These are phyloP conservation scores for Axinella damicornis DNA, from an alignment of 37 sponge, comb jelly and placozoan genomes.

Conservation along the genomic window DNA sequence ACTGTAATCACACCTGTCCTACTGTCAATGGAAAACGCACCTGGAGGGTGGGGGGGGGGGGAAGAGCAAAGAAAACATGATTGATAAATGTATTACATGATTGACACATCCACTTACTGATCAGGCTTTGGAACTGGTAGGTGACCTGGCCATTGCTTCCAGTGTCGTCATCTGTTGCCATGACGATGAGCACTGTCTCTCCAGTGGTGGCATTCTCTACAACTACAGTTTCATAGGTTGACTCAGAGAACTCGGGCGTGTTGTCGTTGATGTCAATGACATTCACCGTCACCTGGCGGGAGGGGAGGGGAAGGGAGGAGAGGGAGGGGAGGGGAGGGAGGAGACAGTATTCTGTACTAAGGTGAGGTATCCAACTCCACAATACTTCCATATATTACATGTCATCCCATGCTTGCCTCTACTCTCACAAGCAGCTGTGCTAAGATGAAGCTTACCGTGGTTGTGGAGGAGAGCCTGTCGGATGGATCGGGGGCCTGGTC, in stretches of 20 bases:
- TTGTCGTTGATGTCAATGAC: slow-evolving; percentile 57
- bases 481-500: slow-evolving; percentile 22
- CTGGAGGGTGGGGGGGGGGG: not conserved
- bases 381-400: no score
- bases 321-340: no score
- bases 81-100: no score
- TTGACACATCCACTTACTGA: slow-evolving; percentile 16
- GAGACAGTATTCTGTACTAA: no score
- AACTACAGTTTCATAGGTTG: slow-evolving; percentile 12
- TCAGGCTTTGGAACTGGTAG: slow-evolving; percentile 24
- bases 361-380: no score
- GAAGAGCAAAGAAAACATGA: no score
- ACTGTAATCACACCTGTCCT: slow-evolving; percentile 37
- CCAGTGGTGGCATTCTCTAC: slow-evolving; percentile 43
- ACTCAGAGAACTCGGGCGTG: slow-evolving; percentile 34
- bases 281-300: slow-evolving; percentile 7
- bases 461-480: slow-evolving; percentile 3
- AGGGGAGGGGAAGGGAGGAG: no score
- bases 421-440: no score
- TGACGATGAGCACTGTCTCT: not conserved
- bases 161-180: slow-evolving; percentile 51
- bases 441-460: slow-evolving; percentile 27
- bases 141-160: slow-evolving; percentile 53
- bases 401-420: no score
- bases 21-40: slow-evolving; percentile 31